A percentile compares a stretch with the other conserved stretches of the same genome.
phyloP scores from a whole-genome alignment of 64 coral and sea anemone genomes.

The Pocillopora verrucosa region DNA sequence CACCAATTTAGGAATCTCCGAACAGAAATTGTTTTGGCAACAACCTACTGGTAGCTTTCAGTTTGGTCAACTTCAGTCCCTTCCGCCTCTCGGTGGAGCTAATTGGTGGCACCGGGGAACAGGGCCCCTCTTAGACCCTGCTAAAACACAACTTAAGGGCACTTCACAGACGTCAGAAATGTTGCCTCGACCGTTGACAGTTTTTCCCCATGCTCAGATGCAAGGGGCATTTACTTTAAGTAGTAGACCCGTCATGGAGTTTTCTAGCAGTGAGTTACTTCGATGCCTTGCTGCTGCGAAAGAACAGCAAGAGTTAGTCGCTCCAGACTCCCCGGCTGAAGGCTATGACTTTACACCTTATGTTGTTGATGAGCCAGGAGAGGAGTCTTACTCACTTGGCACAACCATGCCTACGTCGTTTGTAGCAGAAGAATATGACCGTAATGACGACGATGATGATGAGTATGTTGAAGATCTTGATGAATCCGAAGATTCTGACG shows the following conservation, averaged over 20 bases:
- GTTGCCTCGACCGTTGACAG: background rate
- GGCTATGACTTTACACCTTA: slow-evolving; percentile 51
- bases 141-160: slow-evolving; percentile 13
- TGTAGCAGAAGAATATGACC: background rate
- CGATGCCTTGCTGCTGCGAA: slow-evolving; percentile 11
- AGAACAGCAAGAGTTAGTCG: slow-evolving; percentile 1
- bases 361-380: slow-evolving; percentile 31
- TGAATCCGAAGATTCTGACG: slow-evolving; percentile 33
- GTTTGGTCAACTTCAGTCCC: slow-evolving; percentile 44
- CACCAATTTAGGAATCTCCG: background rate
- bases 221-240: background rate
- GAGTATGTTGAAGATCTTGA: background rate
- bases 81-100: slow-evolving; percentile 20
- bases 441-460: slow-evolving; percentile 44
- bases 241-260: background rate
- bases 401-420: background rate
- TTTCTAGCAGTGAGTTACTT: slow-evolving; percentile 15
- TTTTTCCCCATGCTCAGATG: too few species aligned
- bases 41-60: slow-evolving; percentile 54
- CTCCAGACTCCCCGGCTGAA: background rate
- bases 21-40: slow-evolving; percentile 72
- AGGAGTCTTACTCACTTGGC: slow-evolving; percentile 17
- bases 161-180: slow-evolving; percentile 15
- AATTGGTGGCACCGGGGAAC: slow-evolving; percentile 32
- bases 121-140: slow-evolving; percentile 48